These are phyloP conservation scores for Acromyrmex charruanus DNA, from an alignment of 1,140 invertebrate species.

Conservation along the genomic window DNA sequence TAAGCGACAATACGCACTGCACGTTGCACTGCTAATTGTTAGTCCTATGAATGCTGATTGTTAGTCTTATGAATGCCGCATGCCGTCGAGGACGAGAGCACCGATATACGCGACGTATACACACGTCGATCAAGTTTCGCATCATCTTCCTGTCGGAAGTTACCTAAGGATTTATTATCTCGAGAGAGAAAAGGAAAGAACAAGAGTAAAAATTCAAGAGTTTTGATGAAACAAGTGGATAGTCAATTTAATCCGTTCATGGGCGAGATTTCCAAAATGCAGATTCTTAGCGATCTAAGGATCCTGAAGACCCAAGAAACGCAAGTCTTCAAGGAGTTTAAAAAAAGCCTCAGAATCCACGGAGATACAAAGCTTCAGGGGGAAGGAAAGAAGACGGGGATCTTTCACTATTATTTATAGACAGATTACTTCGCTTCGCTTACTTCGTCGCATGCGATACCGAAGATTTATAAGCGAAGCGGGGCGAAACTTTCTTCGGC, in stretches of 20 bases:
- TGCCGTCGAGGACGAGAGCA: slow-evolving; percentile 73
- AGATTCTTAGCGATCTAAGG: neutral
- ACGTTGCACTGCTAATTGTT: slow-evolving; percentile 70
- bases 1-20: slow-evolving; percentile 70
- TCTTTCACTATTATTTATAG: slow-evolving; percentile 41
- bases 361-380: neutral
- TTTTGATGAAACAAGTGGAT: neutral
- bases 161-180: neutral
- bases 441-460: slow-evolving; percentile 42
- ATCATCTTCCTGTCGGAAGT: neutral
- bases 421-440: slow-evolving; percentile 25
- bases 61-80: slow-evolving; percentile 75
- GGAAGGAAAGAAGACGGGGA: neutral
- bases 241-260: neutral
- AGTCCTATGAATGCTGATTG: slow-evolving; percentile 34
- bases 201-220: neutral
- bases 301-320: neutral
- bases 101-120: slow-evolving; percentile 61
- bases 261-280: neutral
- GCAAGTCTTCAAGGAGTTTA: neutral
- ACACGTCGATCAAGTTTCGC: slow-evolving; percentile 35
- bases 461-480: slow-evolving; percentile 47
- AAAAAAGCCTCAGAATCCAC: neutral
- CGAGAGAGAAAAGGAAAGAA: neutral
- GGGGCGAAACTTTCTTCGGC: slow-evolving; percentile 45